Evolutionary conservation across 1,140 invertebrate genomes (phyloP).

Genomic region (Drosophila insularis): DNA sequence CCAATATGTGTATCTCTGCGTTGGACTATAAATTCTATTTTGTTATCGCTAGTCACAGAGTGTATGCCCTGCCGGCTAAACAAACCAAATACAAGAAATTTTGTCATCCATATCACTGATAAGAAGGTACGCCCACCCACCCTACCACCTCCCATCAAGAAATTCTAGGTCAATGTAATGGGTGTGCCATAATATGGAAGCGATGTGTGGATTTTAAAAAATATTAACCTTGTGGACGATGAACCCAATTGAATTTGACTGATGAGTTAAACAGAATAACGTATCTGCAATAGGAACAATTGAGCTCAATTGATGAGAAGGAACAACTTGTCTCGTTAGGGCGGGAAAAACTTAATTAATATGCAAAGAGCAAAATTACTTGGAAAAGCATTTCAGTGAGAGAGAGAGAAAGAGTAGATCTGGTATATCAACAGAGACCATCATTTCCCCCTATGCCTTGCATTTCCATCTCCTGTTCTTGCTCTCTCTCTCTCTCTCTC

Average conservation of each 20-base stretch:
- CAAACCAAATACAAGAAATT: slow-evolving; percentile 56
- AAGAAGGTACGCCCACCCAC: slow-evolving; percentile 25
- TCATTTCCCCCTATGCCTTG: background rate
- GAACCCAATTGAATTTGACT: slow-evolving; percentile 69
- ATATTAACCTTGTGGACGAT: slow-evolving; percentile 55
- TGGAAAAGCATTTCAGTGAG: slow-evolving; percentile 46
- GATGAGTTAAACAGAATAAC: slow-evolving; percentile 37
- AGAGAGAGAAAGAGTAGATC: background rate
- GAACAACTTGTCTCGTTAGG: slow-evolving; percentile 28
- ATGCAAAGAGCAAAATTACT: slow-evolving; percentile 41
- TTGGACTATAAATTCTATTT: slow-evolving; percentile 36
- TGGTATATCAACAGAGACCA: no score
- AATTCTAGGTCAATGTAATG: slow-evolving; percentile 72
- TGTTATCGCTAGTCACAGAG: slow-evolving; percentile 43
- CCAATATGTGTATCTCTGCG: slow-evolving; percentile 36
- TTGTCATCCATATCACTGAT: slow-evolving; percentile 60
- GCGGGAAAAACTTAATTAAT: slow-evolving; percentile 71
- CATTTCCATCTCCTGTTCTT: slow-evolving; percentile 2
- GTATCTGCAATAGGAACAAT: slow-evolving; percentile 60
- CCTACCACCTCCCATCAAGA: background rate
- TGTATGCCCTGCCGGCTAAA: slow-evolving; percentile 8
- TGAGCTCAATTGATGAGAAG: slow-evolving; percentile 60
- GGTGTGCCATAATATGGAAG: slow-evolving; percentile 9
- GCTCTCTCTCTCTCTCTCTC: slow-evolving; percentile 15
- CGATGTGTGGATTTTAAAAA: slow-evolving; percentile 2